Evolutionary conservation across 2,113 vertebrate genomes (phyloP).

Genomic region (Xiphias gladius): DNA sequence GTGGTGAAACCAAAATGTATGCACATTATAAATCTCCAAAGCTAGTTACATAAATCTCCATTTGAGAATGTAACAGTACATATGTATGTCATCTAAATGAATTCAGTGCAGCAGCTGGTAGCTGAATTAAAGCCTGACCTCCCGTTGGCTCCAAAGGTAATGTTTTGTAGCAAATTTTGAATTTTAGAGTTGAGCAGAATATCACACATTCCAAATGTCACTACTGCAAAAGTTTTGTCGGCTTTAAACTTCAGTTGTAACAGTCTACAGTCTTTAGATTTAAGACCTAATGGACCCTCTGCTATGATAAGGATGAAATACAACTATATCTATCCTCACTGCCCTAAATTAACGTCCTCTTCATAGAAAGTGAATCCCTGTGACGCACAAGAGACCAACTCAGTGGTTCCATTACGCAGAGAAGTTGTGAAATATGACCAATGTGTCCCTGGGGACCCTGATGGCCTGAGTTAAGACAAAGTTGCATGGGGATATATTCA

Average conservation of each 20-base stretch:
- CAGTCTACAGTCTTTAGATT: not conserved
- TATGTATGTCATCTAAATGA: not conserved
- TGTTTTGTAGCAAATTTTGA: not conserved
- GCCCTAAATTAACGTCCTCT: slow-evolving; percentile 33
- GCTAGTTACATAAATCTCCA: slow-evolving; percentile 17
- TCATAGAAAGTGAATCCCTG: slow-evolving; percentile 48
- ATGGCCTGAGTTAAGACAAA: slow-evolving; percentile 46
- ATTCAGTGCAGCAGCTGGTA: slow-evolving; percentile 3
- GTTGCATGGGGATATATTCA: slow-evolving; percentile 49
- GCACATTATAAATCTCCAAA: slow-evolving; percentile 16
- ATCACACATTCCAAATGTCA: not conserved
- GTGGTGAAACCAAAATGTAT: slow-evolving; percentile 12
- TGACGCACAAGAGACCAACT: slow-evolving; percentile 74
- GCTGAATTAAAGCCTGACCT: not conserved
- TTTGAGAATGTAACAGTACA: not conserved
- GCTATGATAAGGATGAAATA: slow-evolving; percentile 25
- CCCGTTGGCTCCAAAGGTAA: not conserved
- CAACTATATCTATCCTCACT: slow-evolving; percentile 20
- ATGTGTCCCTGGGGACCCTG: slow-evolving; percentile 57
- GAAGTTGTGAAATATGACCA: slow-evolving; percentile 78
- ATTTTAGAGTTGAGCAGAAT: not conserved
- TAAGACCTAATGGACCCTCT: not conserved
- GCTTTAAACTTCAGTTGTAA: not conserved
- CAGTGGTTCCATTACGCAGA: slow-evolving; percentile 81
- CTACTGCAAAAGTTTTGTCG: not conserved